Percentiles rank a stretch among this genome's conserved stretches.
Conservation (phyloP, 2,797 vertebrate species). For the Phoeniculus purpureus region DNA sequence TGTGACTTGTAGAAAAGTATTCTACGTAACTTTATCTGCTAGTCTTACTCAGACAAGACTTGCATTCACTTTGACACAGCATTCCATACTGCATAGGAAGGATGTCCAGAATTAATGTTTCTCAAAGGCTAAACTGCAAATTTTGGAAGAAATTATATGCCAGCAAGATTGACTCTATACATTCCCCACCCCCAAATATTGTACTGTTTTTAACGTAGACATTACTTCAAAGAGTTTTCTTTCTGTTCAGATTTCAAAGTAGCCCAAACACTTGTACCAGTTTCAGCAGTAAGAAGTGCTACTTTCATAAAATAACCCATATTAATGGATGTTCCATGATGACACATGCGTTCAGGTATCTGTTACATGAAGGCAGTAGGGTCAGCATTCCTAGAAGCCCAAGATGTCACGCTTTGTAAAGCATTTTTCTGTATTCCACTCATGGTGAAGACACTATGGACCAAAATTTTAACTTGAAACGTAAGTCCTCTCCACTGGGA, state of each 20-base stretch:
- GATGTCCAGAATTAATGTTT: neutral
- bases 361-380: constrained; percentile 34
- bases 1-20: neutral
- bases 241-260: neutral
- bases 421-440: constrained; percentile 79
- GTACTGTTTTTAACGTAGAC: neutral
- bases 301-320: constrained; percentile 39
- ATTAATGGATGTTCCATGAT: constrained; percentile 31
- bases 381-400: constrained; percentile 79
- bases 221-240: neutral
- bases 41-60: neutral
- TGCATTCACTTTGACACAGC: neutral
- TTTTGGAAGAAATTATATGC: neutral
- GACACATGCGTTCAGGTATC: neutral
- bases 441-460: constrained; percentile 76
- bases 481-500: constrained; percentile 82
- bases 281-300: neutral
- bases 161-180: neutral
- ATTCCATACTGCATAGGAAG: neutral
- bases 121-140: neutral
- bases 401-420: constrained; percentile 77
- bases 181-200: neutral
- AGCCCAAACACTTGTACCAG: neutral
- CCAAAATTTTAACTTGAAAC: constrained; percentile 79
- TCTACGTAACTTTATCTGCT: neutral